phyloP scores from a whole-genome alignment of 2,113 vertebrate genomes.

The Syngnathus scovelli region DNA sequence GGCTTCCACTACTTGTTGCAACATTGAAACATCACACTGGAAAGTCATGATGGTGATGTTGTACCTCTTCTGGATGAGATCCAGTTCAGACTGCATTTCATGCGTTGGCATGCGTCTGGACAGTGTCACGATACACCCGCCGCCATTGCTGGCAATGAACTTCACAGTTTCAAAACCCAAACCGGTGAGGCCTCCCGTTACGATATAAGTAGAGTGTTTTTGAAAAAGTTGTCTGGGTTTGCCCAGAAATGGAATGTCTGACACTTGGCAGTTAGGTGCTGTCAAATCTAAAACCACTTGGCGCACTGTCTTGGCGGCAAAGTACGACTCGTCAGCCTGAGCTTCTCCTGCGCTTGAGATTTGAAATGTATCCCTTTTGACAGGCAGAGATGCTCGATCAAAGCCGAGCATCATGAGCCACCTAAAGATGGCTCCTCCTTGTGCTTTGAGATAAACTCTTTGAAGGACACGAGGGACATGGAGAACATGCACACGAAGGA shows the following conservation, averaged over 20 bases:
- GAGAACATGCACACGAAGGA: constrained; percentile 64
- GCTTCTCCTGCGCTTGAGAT: constrained; percentile 6
- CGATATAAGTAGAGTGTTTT: constrained; percentile 70
- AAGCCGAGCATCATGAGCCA: constrained; percentile 72
- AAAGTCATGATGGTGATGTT: constrained; percentile 59
- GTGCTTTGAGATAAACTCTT: constrained; percentile 64
- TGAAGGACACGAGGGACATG: constrained; percentile 66
- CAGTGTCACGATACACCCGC: constrained; percentile 69
- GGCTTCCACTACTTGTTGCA: constrained; percentile 61
- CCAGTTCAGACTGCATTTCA: constrained; percentile 68
- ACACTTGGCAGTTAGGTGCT: constrained; percentile 33
- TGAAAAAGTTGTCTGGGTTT: constrained; percentile 65
- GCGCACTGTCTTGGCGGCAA: constrained; percentile 56
- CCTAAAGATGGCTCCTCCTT: constrained; percentile 45
- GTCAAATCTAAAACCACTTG: constrained; percentile 57
- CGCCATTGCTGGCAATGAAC: constrained; percentile 77
- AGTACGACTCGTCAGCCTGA: constrained; percentile 65
- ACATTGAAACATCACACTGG: constrained; percentile 69
- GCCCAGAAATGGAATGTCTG: constrained; percentile 59
- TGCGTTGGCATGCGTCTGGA: constrained; percentile 69
- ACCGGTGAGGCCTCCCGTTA: constrained; percentile 78
- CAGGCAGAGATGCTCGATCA: constrained; percentile 41
- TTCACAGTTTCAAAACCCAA: constrained; percentile 84
- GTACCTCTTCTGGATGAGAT: constrained; percentile 51
- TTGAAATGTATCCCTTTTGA: constrained; percentile 53